Base-by-base conservation (phyloP, 2,797 vertebrate species). In the Picus viridis region DNA sequence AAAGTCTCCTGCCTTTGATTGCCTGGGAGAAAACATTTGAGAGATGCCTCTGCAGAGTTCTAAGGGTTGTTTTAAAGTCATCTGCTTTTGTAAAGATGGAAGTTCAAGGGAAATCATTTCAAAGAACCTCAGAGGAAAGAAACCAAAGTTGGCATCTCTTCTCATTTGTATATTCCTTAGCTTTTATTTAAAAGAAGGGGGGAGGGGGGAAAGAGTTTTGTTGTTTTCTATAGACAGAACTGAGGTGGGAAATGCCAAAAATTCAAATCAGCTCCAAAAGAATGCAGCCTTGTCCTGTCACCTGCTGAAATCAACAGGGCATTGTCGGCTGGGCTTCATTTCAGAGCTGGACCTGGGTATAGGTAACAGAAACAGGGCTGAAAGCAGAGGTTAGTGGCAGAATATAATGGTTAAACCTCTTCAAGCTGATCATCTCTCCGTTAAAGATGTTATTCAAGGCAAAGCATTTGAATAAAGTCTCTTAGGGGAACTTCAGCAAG, bases 51-150 rank as follows among this genome's bases (percentile, higher is more conserved):
- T 12, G 1, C 56, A 62, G 79, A 93, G 90, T 96, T 96, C 95
- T 96, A 82, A 96, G 80, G 45, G 74, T 74, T 95, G 85, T 95
- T 95, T 95, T 95, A 93, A 96, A 95, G 82, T 86, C 72, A 86
- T 91, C 79, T 89, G 79, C 54, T 90, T 82, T 88, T 88, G 88
- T 49, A 82, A 84, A 87, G 89, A 94, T 65, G 78, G 91, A 68
- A 95, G 92, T 96, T 95, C 92, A 96, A 97, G 93, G 86, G 88
- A 90, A 95, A 67, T 47, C 8, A 92, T 96, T 96, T 96, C 95
- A 96, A 96, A 96, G 91, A 88, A 88, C 41, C 90, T 82, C 85
- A 70, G 93, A 90, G 45, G 34, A 92, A 67, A 70, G 90, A 12
- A 86, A 65, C 51, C 1, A 54, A 43, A 78, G 51, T 19, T 94